A percentile compares a stretch with the other conserved stretches of the same genome.
These are phyloP conservation scores for Plusia festucae DNA, from an alignment of 2,888 invertebrate species.

Conservation along the genomic window DNA sequence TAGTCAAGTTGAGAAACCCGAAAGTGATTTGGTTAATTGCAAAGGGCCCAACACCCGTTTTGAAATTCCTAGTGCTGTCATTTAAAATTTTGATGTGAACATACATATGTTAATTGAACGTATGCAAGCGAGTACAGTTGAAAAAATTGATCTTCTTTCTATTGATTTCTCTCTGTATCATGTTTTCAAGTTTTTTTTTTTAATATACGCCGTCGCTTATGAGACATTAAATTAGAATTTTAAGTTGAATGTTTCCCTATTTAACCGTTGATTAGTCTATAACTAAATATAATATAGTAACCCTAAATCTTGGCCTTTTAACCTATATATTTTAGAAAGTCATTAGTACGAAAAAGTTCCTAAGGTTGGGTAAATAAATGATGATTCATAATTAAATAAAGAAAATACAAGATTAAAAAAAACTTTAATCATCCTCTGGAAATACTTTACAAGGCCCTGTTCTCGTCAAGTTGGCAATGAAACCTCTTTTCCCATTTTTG, in stretches of 20 bases:
- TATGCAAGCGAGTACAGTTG: not conserved
- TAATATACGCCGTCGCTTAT: too few relatives aligned
- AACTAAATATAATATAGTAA: too few relatives aligned
- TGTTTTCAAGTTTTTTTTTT: too few relatives aligned
- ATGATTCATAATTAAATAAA: not conserved
- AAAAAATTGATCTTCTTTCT: not conserved
- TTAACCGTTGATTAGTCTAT: too few relatives aligned
- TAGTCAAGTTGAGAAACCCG: not conserved
- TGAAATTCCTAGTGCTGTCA: not conserved
- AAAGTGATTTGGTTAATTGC: not conserved
- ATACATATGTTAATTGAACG: not conserved
- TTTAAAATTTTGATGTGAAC: not conserved
- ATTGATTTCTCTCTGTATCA: not conserved
- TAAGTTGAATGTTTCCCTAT: too few relatives aligned
- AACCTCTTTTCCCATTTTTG: accelerated
- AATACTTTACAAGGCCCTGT: slow-evolving; percentile 31
- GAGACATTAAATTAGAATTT: too few relatives aligned
- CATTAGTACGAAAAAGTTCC: too few relatives aligned
- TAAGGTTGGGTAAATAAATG: not conserved
- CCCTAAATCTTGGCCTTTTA: too few relatives aligned
- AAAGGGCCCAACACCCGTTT: not conserved
- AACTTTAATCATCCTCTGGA: not conserved
- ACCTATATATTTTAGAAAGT: too few relatives aligned
- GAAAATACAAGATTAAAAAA: not conserved
- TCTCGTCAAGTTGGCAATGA: slow-evolving; percentile 7